Evolutionary conservation across 2,797 vertebrate genomes (phyloP).

Genomic region (Ataeniobius toweri): DNA sequence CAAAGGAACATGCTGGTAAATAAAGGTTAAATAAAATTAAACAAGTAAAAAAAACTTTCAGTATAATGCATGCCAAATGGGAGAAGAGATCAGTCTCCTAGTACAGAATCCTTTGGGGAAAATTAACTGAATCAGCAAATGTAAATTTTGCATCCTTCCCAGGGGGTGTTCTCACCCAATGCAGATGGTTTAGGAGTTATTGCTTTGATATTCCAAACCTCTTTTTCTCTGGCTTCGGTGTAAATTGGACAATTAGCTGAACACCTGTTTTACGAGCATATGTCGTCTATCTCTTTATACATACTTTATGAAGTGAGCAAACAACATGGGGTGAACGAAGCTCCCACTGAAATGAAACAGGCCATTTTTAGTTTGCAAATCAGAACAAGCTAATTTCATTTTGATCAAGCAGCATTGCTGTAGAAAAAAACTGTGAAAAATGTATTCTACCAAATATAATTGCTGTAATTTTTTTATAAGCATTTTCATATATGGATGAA

Average conservation of each 20-base stretch:
- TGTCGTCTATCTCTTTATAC: background rate
- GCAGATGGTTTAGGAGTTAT: background rate
- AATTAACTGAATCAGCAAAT: slow-evolving; percentile 2
- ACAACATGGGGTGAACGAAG: background rate
- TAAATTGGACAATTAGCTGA: slow-evolving; percentile 4
- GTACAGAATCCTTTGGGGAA: background rate
- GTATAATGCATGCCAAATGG: background rate
- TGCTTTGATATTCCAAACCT: background rate
- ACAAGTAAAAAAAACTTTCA: background rate
- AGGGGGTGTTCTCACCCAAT: background rate
- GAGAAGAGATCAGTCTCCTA: background rate
- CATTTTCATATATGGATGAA: background rate
- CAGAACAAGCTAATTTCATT: background rate
- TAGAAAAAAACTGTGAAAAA: background rate
- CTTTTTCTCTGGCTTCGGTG: background rate
- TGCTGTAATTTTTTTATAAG: background rate
- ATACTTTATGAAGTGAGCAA: background rate
- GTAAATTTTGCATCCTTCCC: slow-evolving; percentile 2
- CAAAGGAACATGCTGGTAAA: background rate
- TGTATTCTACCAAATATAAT: background rate
- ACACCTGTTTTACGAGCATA: background rate
- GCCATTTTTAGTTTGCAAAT: background rate
- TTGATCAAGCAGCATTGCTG: background rate
- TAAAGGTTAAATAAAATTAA: background rate
- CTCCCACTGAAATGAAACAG: background rate